Conservation (phyloP, 2,113 vertebrate species). For the Silurus meridionalis region DNA sequence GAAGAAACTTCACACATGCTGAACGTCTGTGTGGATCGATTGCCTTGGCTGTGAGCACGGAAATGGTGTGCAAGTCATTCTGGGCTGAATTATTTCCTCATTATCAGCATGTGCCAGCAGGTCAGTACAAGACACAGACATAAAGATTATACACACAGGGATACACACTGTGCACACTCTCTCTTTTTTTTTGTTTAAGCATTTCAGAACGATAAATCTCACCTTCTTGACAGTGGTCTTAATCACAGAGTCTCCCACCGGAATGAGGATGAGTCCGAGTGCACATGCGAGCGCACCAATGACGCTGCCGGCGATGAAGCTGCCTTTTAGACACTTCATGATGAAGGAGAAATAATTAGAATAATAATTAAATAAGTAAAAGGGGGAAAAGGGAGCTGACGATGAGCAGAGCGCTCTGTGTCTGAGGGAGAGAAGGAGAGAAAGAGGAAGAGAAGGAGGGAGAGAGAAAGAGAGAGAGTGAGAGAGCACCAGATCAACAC, state of each 20-base stretch:
- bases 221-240: slow-evolving; percentile 81
- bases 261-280: slow-evolving; percentile 85
- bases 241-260: slow-evolving; percentile 80
- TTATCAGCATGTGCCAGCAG: neutral
- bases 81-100: neutral
- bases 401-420: neutral
- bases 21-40: no score
- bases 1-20: neutral
- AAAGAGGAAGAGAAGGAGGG: neutral
- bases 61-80: no score
- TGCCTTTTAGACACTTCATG: slow-evolving; percentile 54
- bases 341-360: neutral
- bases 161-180: neutral
- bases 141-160: no score
- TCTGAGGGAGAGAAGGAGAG: neutral
- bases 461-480: neutral
- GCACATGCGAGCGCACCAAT: slow-evolving; percentile 66
- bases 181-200: neutral
- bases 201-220: slow-evolving; percentile 38
- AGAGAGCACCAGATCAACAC: neutral
- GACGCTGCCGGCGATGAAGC: slow-evolving; percentile 61
- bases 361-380: neutral
- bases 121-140: neutral
- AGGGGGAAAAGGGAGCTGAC: neutral
- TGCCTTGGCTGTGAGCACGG: neutral